Base-by-base conservation (phyloP, 1,140 invertebrate genomes). In the Bombus superbus region DNA sequence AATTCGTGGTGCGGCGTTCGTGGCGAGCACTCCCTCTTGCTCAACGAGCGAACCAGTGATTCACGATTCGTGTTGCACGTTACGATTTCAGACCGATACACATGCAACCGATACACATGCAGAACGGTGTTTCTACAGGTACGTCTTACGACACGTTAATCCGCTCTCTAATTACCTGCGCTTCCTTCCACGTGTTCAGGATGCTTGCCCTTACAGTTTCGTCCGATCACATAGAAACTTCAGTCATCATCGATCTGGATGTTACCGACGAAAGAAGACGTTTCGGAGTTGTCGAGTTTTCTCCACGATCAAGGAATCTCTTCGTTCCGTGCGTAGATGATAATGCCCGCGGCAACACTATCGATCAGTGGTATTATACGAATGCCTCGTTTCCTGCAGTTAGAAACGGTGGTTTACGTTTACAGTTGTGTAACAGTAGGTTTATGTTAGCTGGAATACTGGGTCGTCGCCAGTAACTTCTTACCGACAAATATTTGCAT, bases 41-140 rank as follows among this genome's bases (percentile, higher is more conserved):
- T 80, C 87, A 88, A 89, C 83, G 44, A 73, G 53, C 57, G 42
- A 35, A 15, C 71, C 88, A 89, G 92, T 92, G 92, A 92, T 91
- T 92, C 92, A 92, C 88, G 89, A 91, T 87, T 91, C 86, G 85
- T 87, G 88, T 89, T 80, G 79, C 76, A 88, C 53, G 82, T 88
- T 89, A 88, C 79, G 87, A 86, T 86, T 75, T 86, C 83, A 87
- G 35, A 10, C 28, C 64, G 76, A 83, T 78, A 83, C 69, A 88
- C 53, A 83, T 66, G 69, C 44, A 53, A 40, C 28, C 38, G 22
- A 28, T 74, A 44, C n/a, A 66, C 18, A 64, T 35, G 38, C 47
- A 53, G 18, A 0, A 13, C 15, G 11, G 10, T 18, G 32, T n/a
- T 66, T 66, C 32, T 47, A 28, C 42, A 83, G 75, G 15, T 80